A percentile compares a stretch with the other conserved stretches of the same genome.
Conservation (phyloP, 2,888 invertebrate genomes). For the Melieria crassipennis region DNA sequence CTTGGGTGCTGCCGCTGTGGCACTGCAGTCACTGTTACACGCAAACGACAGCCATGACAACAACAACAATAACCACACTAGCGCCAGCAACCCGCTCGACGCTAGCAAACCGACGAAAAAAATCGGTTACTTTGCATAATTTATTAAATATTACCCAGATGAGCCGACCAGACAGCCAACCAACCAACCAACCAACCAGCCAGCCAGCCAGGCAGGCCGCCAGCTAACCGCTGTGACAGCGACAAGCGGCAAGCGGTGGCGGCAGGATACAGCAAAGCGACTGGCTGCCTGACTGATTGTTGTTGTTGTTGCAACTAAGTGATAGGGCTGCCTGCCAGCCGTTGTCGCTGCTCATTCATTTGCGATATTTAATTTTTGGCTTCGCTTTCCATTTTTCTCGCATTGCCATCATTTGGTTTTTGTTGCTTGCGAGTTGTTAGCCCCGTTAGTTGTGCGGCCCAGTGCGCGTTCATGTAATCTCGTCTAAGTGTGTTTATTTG, state of each 20-base stretch:
- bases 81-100: too few species aligned
- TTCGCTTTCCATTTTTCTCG: slow-evolving; percentile 6
- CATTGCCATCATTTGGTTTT: not conserved
- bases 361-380: slow-evolving; percentile 27
- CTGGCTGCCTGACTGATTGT: not conserved
- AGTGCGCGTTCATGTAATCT: not conserved
- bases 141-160: slow-evolving; percentile 35
- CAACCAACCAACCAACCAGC: too few species aligned
- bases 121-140: slow-evolving; percentile 48
- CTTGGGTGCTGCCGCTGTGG: slow-evolving; percentile 38
- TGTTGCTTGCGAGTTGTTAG: slow-evolving; percentile 13
- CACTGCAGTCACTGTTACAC: slow-evolving; percentile 30
- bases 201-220: not conserved
- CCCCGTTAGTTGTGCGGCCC: slow-evolving; percentile 4
- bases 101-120: not conserved
- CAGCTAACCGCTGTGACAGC: not conserved
- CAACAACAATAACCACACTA: not conserved
- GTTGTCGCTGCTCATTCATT: slow-evolving; percentile 15
- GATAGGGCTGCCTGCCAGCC: not conserved
- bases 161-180: not conserved
- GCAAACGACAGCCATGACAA: slow-evolving; percentile 39
- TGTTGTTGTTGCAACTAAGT: not conserved
- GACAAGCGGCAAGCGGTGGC: not conserved
- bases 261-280: too few species aligned
- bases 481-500: not conserved